Percentiles rank a stretch among this genome's conserved stretches.
Evolutionary conservation across 2,113 vertebrate species (phyloP).

Genomic region (Strigops habroptila): DNA sequence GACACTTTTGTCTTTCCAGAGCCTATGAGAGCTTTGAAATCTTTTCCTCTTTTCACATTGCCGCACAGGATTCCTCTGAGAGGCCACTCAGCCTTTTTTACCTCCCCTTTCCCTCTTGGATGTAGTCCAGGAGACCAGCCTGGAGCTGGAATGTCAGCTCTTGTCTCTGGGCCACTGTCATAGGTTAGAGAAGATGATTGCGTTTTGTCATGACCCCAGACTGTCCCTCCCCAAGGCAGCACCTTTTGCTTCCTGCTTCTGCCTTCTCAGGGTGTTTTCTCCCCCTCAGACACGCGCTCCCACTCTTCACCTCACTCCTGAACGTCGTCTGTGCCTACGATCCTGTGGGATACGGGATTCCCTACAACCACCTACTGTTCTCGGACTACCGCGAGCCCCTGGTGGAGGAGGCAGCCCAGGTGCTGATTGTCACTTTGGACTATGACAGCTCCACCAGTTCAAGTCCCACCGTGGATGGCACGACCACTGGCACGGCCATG

Average conservation of each 20-base stretch:
- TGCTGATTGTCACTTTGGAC: constrained; percentile 94
- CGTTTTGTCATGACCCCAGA: not conserved
- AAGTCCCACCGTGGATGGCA: constrained; percentile 79
- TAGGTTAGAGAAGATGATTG: not conserved
- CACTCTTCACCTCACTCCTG: constrained; percentile 94
- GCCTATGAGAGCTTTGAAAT: not conserved
- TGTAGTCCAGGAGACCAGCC: not conserved
- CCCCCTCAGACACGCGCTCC: constrained; percentile 86
- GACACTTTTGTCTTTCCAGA: not conserved
- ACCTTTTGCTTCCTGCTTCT: not conserved
- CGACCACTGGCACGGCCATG: constrained; percentile 86
- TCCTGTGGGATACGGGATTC: constrained; percentile 96
- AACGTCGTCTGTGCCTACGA: constrained; percentile 96
- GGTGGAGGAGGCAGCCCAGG: constrained; percentile 94
- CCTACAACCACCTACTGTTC: constrained; percentile 98
- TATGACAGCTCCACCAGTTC: constrained; percentile 81
- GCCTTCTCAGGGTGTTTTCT: not conserved
- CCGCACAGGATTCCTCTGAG: not conserved
- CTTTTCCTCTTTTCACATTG: not conserved
- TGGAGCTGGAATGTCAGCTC: not conserved
- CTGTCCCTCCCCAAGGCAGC: not conserved
- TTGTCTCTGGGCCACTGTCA: not conserved
- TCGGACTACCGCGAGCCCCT: constrained; percentile 94
- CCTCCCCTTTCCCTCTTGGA: not conserved
- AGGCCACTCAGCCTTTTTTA: not conserved